A percentile compares a stretch with the other conserved stretches of the same genome.
Conservation (phyloP, 53 echinoderm and acorn worm genomes). For the Mesocentrotus franciscanus region DNA sequence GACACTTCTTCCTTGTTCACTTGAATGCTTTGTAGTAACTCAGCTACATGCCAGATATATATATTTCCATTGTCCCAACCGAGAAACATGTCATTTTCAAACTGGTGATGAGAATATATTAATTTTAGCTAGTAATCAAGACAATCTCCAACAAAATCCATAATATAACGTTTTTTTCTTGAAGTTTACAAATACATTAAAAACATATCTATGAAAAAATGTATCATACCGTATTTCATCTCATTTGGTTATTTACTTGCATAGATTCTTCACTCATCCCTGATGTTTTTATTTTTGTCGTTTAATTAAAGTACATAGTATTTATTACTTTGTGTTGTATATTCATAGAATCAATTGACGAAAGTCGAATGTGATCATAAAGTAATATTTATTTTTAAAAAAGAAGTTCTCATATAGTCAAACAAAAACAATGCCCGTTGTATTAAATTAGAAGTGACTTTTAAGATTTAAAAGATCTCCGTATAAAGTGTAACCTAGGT, state of each 20-base stretch:
- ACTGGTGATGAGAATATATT: background rate
- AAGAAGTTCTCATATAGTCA: background rate
- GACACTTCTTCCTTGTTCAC: background rate
- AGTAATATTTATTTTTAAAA: background rate
- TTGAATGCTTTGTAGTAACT: background rate
- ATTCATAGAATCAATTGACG: background rate
- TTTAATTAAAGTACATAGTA: no score
- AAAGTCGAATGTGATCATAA: background rate
- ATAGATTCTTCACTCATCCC: background rate
- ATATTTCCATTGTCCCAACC: background rate
- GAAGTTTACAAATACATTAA: no score
- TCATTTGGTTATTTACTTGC: background rate
- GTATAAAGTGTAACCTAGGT: background rate
- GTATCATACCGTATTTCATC: background rate
- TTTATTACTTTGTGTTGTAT: no score
- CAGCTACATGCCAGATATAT: background rate
- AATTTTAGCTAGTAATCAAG: background rate
- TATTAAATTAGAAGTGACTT: background rate
- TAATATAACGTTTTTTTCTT: background rate
- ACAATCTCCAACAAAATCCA: background rate
- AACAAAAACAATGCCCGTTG: background rate
- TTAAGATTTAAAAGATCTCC: background rate
- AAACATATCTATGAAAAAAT: no score
- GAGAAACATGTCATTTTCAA: slow-evolving; percentile 35
- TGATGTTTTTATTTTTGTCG: background rate